Base-by-base conservation (phyloP, 2,113 vertebrate genomes). In the Leucopternis melanops region DNA sequence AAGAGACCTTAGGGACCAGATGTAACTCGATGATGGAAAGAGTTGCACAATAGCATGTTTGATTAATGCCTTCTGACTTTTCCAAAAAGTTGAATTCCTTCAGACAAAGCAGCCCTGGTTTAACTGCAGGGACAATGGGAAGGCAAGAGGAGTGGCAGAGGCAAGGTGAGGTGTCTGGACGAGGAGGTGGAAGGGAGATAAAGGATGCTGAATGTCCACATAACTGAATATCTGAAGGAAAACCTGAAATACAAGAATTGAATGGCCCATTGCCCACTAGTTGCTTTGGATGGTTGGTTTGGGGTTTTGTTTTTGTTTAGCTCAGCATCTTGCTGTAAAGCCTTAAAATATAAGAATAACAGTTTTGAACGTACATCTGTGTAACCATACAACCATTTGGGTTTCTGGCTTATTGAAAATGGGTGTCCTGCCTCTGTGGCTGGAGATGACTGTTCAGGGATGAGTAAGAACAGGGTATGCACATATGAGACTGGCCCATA, bases 401-500 rank as follows among this genome's bases (percentile, higher is more conserved):
- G 59, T 4, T 66, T 25, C 38, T 73, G 86, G 10, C 59, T 86
- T 26, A 2, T 4, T 4, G 6, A n/a, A n/a, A 17, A 29, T 23
- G 18, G 19, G 15, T 42, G 72, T 66, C 20, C 73, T 86, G 67
- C 63, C 52, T 29, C 75, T 81, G 78, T 27, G 77, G 38, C 81
- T 81, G 90, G 42, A 87, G 59, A 32, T 19, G 42, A 8, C 69
- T 66, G 16, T 10, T 87, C 21, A 58, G 63, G 78, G 55, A 20
- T 89, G 87, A 91, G 69, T 78, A 59, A 94, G 62, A 94, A 7
- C 74, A 89, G 77, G 34, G 42, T 20, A 25, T 25, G 38, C 14
- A 7, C 31, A 5, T 36, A 36, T 0, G 2, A 78, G 59, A 62
- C 8, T 3, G 7, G 27, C 69, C 65, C 1, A 0, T 69, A 73